Conservation (phyloP, 2,888 invertebrate genomes). For the Nasonovia ribisnigri region DNA sequence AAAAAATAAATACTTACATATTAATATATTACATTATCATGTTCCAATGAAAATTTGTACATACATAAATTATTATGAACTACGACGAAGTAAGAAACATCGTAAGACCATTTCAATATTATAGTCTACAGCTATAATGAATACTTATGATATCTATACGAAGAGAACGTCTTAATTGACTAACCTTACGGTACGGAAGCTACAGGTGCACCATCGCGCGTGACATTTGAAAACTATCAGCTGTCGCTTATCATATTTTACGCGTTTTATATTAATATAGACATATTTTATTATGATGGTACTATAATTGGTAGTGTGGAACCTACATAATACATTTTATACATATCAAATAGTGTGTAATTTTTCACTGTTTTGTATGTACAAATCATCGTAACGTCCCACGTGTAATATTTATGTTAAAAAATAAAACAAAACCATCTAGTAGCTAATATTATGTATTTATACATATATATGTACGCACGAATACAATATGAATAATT, state of each 20-base stretch:
- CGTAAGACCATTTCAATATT: neutral
- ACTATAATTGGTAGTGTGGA: neutral
- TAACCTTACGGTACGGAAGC: neutral
- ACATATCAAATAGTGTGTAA: neutral
- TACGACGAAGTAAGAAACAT: neutral
- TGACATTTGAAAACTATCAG: slow-evolving; percentile 1
- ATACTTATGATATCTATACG: neutral
- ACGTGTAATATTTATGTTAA: slow-evolving; percentile 1
- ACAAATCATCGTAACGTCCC: neutral
- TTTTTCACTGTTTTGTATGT: neutral
- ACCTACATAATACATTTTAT: neutral
- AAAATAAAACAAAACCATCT: neutral
- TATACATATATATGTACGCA: neutral
- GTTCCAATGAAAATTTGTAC: neutral
- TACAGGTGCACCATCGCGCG: neutral
- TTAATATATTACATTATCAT: neutral
- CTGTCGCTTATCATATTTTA: neutral
- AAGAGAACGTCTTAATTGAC: neutral
- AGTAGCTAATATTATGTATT: neutral
- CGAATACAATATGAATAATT: neutral
- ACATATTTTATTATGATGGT: neutral
- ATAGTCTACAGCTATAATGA: neutral
- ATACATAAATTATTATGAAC: neutral
- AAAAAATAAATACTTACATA: neutral
- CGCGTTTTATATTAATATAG: neutral